Evolutionary conservation across 2,888 invertebrate genomes (phyloP), one percentile per base, ranked within the genome.

Genomic region (Coecobrya sp.): DNA sequence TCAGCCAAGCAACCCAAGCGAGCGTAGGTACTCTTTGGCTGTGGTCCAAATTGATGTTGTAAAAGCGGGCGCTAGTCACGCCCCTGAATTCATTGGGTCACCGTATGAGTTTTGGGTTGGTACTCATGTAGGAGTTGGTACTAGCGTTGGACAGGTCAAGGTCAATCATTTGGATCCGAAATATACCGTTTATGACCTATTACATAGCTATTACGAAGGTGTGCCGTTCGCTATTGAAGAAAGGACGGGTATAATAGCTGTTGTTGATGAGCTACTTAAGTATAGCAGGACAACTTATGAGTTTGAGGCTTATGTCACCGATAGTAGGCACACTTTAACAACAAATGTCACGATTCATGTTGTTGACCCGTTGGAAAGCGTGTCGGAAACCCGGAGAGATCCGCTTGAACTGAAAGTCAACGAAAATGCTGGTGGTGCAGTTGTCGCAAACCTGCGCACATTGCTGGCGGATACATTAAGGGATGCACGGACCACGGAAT

Each of bases 191-290:
- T 98, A 98, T 95, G 98, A 98, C 96, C 96, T 98, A 3, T 96
- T 98, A 84, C 98, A 98, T 95, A 97, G 98, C 94, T 98, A 98
- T 95, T 97, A 97, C 95, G 97, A 98, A 95, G 98, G 98, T 96
- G 98, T 98, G n/a, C 98, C 98, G 4, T 98, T 98, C 96, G 98
- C 98, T 3, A 98, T 98, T 30, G 98, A 98, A 96, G 98, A 98
- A 95, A 96, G 97, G 92, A 98, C 98, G 0, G 98, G 98, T 4
- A 98, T 98, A 0, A 98, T 98, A 76, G 98, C 98, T 0, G 98
- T 98, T 0, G 97, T 98, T 89, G 97, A 98, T 49, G 97, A 97
- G 92, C 96, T 98, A 65, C 96, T 97, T 0, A 97, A 97, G 94
- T 98, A 97, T 95, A 96, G 97, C 30, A 96, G 97, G 49, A 96